Percentiles rank a stretch among this genome's conserved stretches.
Conservation (phyloP, 1,140 invertebrate genomes). For the Leptopilina clavipes region DNA sequence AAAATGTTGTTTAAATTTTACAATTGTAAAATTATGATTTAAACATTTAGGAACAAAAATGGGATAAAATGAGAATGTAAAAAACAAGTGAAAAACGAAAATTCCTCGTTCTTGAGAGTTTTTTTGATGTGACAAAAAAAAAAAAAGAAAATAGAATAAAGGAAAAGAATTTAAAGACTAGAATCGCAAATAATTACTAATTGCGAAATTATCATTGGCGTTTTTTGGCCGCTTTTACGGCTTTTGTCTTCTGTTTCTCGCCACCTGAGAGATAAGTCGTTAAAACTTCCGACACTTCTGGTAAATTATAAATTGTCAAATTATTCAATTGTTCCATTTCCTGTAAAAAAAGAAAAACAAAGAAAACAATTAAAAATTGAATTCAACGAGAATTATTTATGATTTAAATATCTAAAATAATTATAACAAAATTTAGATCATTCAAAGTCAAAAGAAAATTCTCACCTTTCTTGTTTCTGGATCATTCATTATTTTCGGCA, state of each 20-base stretch:
- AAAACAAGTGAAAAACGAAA: too few species aligned
- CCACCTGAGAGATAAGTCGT: constrained; percentile 86
- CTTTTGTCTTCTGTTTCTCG: constrained; percentile 78
- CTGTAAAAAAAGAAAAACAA: constrained; percentile 63
- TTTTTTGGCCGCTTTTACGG: constrained; percentile 81
- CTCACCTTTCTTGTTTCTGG: constrained; percentile 91
- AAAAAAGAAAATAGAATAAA: background rate
- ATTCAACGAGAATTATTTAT: too few species aligned
- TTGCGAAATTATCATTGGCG: constrained; percentile 72
- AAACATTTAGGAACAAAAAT: too few species aligned
- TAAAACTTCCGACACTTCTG: constrained; percentile 93
- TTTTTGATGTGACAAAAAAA: background rate
- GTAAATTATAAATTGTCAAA: constrained; percentile 89
- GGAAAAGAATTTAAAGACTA: background rate
- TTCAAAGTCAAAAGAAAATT: constrained; percentile 37
- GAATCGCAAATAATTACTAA: background rate
- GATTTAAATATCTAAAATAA: too few species aligned
- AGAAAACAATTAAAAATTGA: too few species aligned
- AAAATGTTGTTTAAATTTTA: too few species aligned
- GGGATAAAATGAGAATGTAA: too few species aligned
- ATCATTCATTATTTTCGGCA: constrained; percentile 98
- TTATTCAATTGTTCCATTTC: constrained; percentile 93
- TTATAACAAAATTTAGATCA: too few species aligned
- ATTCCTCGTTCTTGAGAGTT: too few species aligned
- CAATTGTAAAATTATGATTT: too few species aligned